Percentiles rank a stretch among this genome's conserved stretches.
phyloP scores from a whole-genome alignment of 2,113 vertebrate genomes.

The Romanogobio albipinnatus region DNA sequence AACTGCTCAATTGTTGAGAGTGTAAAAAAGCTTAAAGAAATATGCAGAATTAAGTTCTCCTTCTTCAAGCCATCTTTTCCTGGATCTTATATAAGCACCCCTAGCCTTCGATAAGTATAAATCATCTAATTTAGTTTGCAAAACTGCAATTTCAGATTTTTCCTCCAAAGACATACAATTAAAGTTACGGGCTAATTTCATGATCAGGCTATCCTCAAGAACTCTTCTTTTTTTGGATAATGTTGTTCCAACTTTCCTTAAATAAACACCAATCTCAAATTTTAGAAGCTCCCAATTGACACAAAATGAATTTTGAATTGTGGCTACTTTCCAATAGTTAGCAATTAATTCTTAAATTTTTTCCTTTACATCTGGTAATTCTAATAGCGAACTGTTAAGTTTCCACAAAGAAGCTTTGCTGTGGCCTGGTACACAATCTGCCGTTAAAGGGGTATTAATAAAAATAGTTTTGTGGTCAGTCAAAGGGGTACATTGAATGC shows the following conservation, averaged over 20 bases:
- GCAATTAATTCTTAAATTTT: conserved; percentile 7
- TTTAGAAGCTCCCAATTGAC: background rate
- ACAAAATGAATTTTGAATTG: background rate
- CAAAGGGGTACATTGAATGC: background rate
- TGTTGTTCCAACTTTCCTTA: background rate
- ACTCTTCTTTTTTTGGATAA: background rate
- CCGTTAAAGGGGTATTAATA: background rate
- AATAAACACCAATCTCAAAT: background rate
- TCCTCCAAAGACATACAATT: background rate
- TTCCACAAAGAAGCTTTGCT: conserved; percentile 6
- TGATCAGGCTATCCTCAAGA: background rate
- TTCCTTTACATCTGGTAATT: background rate
- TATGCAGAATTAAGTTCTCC: background rate
- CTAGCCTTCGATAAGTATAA: background rate
- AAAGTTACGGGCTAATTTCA: background rate
- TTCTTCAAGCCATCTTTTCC: background rate
- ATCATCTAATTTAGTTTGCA: background rate
- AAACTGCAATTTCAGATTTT: conserved; percentile 5
- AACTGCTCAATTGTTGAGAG: background rate
- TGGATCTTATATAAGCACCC: conserved; percentile 14
- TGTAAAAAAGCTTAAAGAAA: background rate
- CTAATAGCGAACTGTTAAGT: background rate
- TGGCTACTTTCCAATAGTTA: background rate
- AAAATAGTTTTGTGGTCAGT: background rate
- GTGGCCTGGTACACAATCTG: background rate